Conservation (phyloP, 2,888 invertebrate species). For the Slavum lentiscoides region DNA sequence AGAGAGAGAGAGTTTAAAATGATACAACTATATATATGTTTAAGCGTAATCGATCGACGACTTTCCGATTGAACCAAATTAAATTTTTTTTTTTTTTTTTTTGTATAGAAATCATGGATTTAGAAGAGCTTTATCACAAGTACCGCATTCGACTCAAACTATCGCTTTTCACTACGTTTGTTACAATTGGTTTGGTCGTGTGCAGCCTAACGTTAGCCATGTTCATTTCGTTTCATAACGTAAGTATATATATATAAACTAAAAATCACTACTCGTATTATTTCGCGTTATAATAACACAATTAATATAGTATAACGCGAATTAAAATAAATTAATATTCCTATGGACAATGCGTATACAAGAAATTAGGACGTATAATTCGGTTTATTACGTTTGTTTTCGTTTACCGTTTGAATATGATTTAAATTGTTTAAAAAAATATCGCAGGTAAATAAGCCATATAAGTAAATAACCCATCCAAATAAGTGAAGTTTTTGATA, state of each 20-base stretch:
- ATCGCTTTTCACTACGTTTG: slow-evolving; percentile 74
- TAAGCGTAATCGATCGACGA: neutral
- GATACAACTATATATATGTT: neutral
- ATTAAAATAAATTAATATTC: too few species aligned
- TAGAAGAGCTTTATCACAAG: slow-evolving; percentile 72
- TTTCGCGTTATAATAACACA: neutral
- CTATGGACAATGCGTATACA: too few species aligned
- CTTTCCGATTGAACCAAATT: neutral
- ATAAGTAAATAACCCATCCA: too few species aligned
- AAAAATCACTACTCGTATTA: neutral
- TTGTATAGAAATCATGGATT: slow-evolving; percentile 63
- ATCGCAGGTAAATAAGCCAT: too few species aligned
- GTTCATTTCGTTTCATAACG: slow-evolving; percentile 39
- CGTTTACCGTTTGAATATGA: too few species aligned
- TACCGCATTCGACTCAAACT: slow-evolving; percentile 75
- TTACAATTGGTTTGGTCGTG: slow-evolving; percentile 58
- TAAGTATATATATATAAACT: slow-evolving; percentile 37
- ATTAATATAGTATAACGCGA: too few species aligned
- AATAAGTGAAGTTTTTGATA: too few species aligned
- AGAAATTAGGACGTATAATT: too few species aligned
- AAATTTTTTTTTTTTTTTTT: neutral
- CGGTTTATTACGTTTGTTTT: too few species aligned
- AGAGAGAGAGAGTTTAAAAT: too few species aligned
- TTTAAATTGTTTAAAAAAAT: too few species aligned
- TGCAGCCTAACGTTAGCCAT: slow-evolving; percentile 36